Base-by-base conservation (phyloP, 2,888 invertebrate species). In the Aporophyla lueneburgensis region DNA sequence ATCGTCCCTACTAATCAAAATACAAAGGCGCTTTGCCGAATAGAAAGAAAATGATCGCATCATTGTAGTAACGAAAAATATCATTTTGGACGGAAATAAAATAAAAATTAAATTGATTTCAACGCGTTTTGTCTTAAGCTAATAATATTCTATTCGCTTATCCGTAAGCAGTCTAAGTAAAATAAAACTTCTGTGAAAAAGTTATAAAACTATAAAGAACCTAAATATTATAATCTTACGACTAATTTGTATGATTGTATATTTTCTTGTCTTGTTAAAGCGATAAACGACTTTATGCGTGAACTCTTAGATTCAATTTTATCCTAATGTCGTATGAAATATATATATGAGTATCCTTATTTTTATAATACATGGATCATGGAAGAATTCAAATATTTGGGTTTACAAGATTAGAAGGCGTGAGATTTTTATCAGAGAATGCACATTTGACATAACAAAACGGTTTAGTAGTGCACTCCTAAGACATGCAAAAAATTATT, bases 31-130 rank as follows among this genome's bases (percentile, higher is more conserved):
- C 54, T 6, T 76, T 67, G 59, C 59, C 24, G 24, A 71, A 78
- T 65, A 24, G 4, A 81, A 71, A 73, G n/a, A 84, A 88, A 89
- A 88, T 89, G 84, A 91, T 91, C 86, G 89, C 85, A 93, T 91
- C 86, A 90, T 89, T 76, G 80, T 86, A 90, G 89, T 91, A 91
- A 91, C 85, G 80, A 87, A 91, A 91, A 81, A 84, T 80, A 87
- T 80, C 58, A 75, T 89, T 94, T 93, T 96, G 96, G 96, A 96
- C 96, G 96, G 96, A 95, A 93, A 94, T 73, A 70, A 94, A 87
- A 89, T 87, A 88, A 92, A 80, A 53, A 33, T n/a, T 33, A 87
- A 72, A 92, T 86, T 78, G 83, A 88, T 72, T 53, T 61, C 51
- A 78, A 88, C 69, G 65, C 62, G 40, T 70, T 75, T 71, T 46